Evolutionary conservation across 2,888 invertebrate species (phyloP).

Genomic region (Agriopis leucophaearia): DNA sequence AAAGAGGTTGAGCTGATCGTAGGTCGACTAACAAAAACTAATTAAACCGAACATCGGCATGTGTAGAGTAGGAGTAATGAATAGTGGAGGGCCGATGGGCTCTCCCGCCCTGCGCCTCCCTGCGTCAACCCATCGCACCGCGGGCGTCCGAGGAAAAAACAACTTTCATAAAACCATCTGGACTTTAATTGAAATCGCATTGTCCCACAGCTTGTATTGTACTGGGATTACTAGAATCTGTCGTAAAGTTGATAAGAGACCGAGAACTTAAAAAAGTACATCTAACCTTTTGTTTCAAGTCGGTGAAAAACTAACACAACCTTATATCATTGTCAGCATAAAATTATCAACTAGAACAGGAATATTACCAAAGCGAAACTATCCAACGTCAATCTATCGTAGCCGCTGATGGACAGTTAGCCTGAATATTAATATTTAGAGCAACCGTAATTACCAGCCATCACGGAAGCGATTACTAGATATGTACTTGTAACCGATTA

Average conservation of each 20-base stretch:
- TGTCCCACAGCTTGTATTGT: constrained; percentile 40
- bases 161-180: constrained; percentile 71
- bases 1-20: constrained; percentile 52
- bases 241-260: constrained; percentile 1
- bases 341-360: not conserved
- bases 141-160: constrained; percentile 61
- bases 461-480: constrained; percentile 21
- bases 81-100: constrained; percentile 61
- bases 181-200: constrained; percentile 67
- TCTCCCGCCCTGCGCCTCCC: constrained; percentile 45
- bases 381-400: constrained; percentile 10
- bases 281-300: no score
- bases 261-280: no score
- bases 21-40: constrained; percentile 74
- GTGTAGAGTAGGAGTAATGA: constrained; percentile 74
- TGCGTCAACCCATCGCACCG: constrained; percentile 10
- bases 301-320: no score
- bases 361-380: not conserved
- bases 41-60: constrained; percentile 79
- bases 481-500: constrained; percentile 35
- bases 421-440: constrained; percentile 35
- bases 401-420: constrained; percentile 16
- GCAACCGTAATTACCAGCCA: constrained; percentile 19
- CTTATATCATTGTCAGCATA: no score
- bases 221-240: constrained; percentile 14